A percentile compares a stretch with the other conserved stretches of the same genome.
Conservation (phyloP, 1,140 invertebrate species). For the Drosophila varians region DNA sequence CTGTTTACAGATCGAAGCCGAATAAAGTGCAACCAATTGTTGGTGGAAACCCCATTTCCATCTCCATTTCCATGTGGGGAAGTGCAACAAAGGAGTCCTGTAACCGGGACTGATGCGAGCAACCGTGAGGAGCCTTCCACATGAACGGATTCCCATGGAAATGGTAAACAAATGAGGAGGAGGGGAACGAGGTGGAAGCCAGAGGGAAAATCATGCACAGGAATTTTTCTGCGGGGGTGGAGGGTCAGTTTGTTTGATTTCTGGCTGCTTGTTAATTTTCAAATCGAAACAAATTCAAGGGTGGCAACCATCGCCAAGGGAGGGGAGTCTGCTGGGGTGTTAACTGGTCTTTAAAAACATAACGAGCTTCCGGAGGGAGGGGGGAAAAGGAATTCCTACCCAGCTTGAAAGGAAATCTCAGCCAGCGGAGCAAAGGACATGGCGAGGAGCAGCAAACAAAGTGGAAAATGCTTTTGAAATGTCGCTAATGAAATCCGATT, state of each 20-base stretch:
- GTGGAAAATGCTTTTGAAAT: conserved; percentile 62
- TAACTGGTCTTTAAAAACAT: conserved; percentile 68
- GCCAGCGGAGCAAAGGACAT: conserved; percentile 25
- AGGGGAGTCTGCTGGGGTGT: conserved; percentile 23
- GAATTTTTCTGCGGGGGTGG: conserved; percentile 17
- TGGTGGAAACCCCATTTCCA: conserved; percentile 3
- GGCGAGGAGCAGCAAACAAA: conserved; percentile 46
- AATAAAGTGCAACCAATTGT: conserved; percentile 26
- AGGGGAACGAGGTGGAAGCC: conserved; percentile 39
- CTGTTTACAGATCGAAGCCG: conserved; percentile 41
- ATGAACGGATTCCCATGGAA: conserved; percentile 48
- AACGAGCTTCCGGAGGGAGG: conserved; percentile 40
- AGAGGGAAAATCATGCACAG: conserved; percentile 22
- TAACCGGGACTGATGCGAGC: conserved; percentile 24
- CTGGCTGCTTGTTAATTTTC: conserved; percentile 67
- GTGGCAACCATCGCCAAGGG: conserved; percentile 20
- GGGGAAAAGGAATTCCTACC: background rate
- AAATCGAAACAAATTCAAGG: conserved; percentile 42
- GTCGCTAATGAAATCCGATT: conserved; percentile 76
- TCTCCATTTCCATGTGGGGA: conserved; percentile 2
- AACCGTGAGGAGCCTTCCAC: conserved; percentile 48
- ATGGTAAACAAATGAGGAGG: conserved; percentile 3
- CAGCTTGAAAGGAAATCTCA: conserved; percentile 8
- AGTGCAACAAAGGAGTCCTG: conserved; percentile 2
- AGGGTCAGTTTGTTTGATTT: conserved; percentile 75